Base-by-base conservation (phyloP, 2,797 vertebrate genomes). In the Helarctos malayanus region DNA sequence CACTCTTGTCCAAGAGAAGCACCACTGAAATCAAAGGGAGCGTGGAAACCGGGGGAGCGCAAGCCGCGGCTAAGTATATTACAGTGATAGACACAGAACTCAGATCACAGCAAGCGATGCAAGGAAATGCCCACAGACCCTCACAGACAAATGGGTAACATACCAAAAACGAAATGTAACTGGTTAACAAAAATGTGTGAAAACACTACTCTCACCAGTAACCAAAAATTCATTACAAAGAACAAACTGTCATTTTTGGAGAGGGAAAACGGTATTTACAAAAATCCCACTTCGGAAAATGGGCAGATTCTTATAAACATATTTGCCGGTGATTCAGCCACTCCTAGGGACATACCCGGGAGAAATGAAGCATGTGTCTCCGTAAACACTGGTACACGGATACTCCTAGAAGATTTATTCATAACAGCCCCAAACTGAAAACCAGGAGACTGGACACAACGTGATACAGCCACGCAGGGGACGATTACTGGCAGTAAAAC, bases 401-500 rank as follows among this genome's bases (percentile, higher is more conserved):
- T 6, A 7, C 8, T 65, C 47, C 59, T 3, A 9, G 85, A 32
- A 9, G 54, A 45, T 49, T 56, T 5, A 9, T 11, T 29, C 90
- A 13, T 12, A 41, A 47, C 2, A 16, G 35, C 32, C 41, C 81
- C 14, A 32, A 19, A 38, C 15, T 19, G 38, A 19, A 57, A 23
- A 0, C 32, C 47, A 25, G 59, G n/a, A 68, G 54, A 8, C 56
- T 0, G 23, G 47, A 65, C 8, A 14, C 0, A 0, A 29, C 0
- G 3, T 2, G 16, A 16, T 0, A 1, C 2, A 23, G 45, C 52
- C 45, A 2, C 3, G 21, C 25, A 0, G 0, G 0, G 25, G 32
- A 19, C 3, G 2, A 19, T 15, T 4, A 3, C 25, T 6, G 10
- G 47, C 16, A 2, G 49, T 0, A 5, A 23, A 38, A n/a, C 23